These are phyloP conservation scores for Chaetogeoica ovagalla DNA, from an alignment of 2,888 invertebrate species.

Conservation along the genomic window DNA sequence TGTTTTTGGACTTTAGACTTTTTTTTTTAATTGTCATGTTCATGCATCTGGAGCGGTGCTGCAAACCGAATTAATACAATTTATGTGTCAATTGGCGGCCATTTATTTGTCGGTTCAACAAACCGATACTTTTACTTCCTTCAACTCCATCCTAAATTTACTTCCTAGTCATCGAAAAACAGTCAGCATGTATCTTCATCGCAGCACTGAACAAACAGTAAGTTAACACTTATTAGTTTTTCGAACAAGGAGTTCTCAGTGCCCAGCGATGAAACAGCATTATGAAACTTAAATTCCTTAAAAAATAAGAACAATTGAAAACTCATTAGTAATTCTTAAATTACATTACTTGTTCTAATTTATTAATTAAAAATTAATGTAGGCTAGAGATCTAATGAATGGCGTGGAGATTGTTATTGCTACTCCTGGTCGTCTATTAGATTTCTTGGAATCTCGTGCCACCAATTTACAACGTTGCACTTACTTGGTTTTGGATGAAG, in stretches of 20 bases:
- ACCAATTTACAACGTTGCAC: slow-evolving; percentile 85
- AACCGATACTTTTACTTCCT: slow-evolving; percentile 49
- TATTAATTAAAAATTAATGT: slow-evolving; percentile 58
- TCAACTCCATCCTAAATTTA: slow-evolving; percentile 26
- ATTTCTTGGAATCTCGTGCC: slow-evolving; percentile 86
- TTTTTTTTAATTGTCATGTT: slow-evolving; percentile 41
- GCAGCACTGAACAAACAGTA: slow-evolving; percentile 52
- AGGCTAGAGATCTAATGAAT: slow-evolving; percentile 82
- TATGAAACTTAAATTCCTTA: slow-evolving; percentile 36
- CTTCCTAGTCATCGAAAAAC: slow-evolving; percentile 40
- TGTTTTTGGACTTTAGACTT: slow-evolving; percentile 50
- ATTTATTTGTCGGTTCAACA: slow-evolving; percentile 46
- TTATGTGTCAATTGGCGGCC: slow-evolving; percentile 52
- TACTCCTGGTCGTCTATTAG: slow-evolving; percentile 90
- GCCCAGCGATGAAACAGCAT: slow-evolving; percentile 49
- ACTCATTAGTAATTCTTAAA: neutral
- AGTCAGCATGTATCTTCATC: slow-evolving; percentile 50
- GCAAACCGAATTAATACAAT: slow-evolving; percentile 52
- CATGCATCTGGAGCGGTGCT: slow-evolving; percentile 49
- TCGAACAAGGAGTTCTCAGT: slow-evolving; percentile 52
- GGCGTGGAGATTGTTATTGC: slow-evolving; percentile 95
- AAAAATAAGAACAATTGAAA: neutral
- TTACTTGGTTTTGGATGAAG: slow-evolving; percentile 92
- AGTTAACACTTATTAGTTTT: slow-evolving; percentile 52
- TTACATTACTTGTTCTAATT: neutral